Percentiles rank a stretch among this genome's conserved stretches.
Evolutionary conservation across 1,140 invertebrate species (phyloP).

Genomic region (Drosophila jambulina): DNA sequence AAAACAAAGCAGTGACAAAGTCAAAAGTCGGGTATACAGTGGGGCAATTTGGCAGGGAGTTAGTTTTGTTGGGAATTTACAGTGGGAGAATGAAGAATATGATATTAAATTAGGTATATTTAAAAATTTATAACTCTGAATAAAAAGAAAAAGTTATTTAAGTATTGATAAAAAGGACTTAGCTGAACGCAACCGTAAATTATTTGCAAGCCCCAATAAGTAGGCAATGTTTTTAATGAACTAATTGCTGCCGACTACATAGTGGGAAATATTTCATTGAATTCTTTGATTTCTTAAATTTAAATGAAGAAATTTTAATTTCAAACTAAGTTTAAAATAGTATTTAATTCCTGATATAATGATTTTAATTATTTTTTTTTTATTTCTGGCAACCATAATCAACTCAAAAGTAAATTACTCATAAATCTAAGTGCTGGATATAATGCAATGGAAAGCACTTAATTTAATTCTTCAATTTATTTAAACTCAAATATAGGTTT

Average conservation of each 20-base stretch:
- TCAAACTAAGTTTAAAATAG: neutral
- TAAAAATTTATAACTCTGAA: neutral
- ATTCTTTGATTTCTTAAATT: neutral
- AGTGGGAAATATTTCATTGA: too few species aligned
- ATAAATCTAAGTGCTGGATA: neutral
- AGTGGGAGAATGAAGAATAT: neutral
- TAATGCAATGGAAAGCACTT: neutral
- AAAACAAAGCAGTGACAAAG: conserved; percentile 51
- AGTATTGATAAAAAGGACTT: too few species aligned
- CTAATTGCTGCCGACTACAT: neutral
- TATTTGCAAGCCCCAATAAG: too few species aligned
- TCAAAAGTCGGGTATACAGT: conserved; percentile 69
- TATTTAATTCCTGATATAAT: neutral
- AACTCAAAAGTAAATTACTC: too few species aligned
- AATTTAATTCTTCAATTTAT: neutral
- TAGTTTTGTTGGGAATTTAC: neutral
- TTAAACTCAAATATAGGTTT: neutral
- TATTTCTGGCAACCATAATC: neutral
- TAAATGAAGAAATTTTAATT: accelerated
- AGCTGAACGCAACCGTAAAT: neutral
- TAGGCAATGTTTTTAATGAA: neutral
- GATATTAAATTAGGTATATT: neutral
- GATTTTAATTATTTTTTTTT: neutral
- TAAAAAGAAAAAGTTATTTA: neutral
- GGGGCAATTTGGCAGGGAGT: conserved; percentile 13